Percentiles rank a stretch among this genome's conserved stretches.
Evolutionary conservation across 2,888 invertebrate species (phyloP).

Genomic region (Ophion ventricosus): DNA sequence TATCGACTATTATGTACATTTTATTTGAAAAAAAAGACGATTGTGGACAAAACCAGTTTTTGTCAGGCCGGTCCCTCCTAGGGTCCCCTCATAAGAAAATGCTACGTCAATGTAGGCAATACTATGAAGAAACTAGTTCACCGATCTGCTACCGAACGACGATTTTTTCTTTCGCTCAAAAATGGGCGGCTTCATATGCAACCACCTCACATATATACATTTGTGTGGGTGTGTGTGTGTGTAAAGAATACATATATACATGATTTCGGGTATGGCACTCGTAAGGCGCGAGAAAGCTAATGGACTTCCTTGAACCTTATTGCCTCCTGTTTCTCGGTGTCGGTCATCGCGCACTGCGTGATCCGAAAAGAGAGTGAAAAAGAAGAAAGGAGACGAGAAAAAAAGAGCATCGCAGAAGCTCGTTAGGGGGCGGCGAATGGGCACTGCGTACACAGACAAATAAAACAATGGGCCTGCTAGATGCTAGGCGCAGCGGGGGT

Average conservation of each 20-base stretch:
- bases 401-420: slow-evolving; percentile 43
- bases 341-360: slow-evolving; percentile 49
- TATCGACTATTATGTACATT: too few species aligned
- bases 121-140: too few species aligned
- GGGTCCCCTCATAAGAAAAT: too few species aligned
- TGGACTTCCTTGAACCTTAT: slow-evolving; percentile 72
- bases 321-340: slow-evolving; percentile 41
- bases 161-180: too few species aligned
- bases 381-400: slow-evolving; percentile 32
- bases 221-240: background rate
- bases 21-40: too few species aligned
- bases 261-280: slow-evolving; percentile 18
- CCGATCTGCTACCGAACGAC: too few species aligned
- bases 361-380: slow-evolving; percentile 58
- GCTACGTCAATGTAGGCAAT: too few species aligned
- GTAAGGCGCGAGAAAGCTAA: slow-evolving; percentile 58
- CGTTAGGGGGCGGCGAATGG: slow-evolving; percentile 19
- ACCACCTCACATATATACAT: background rate
- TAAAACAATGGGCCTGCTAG: slow-evolving; percentile 51
- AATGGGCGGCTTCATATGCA: too few species aligned
- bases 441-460: slow-evolving; percentile 55
- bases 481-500: slow-evolving; percentile 3
- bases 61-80: too few species aligned
- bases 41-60: too few species aligned
- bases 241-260: slow-evolving; percentile 3